A percentile compares a stretch with the other conserved stretches of the same genome.
Evolutionary conservation across 2,888 invertebrate species (phyloP).

Genomic region (Dicyrtoma fusca): DNA sequence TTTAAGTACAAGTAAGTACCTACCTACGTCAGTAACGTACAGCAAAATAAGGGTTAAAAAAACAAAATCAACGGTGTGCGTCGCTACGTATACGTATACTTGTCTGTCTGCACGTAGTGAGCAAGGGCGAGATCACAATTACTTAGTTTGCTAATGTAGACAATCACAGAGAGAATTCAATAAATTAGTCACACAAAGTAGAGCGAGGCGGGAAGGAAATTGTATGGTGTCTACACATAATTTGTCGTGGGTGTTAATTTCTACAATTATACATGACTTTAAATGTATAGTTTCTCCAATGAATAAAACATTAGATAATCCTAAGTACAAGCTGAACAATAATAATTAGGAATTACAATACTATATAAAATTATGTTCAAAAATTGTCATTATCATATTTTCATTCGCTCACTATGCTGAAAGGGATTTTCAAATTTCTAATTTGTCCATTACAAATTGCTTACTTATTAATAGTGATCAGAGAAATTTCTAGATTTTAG

Average conservation of each 20-base stretch:
- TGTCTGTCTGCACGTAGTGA: not conserved
- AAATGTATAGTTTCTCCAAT: constrained; percentile 5
- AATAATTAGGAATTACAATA: not conserved
- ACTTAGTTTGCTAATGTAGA: not conserved
- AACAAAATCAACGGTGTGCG: constrained; percentile 17
- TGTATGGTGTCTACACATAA: not conserved
- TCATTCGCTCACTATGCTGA: no score
- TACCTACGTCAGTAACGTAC: not conserved
- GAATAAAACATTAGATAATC: constrained; percentile 11
- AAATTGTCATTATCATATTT: no score
- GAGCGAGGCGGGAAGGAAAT: constrained; percentile 10
- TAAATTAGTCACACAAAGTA: constrained; percentile 19
- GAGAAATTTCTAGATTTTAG: no score
- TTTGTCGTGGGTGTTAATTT: constrained; percentile 16
- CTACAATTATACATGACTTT: constrained; percentile 10
- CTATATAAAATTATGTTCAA: no score
- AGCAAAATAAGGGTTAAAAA: not conserved
- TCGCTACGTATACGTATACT: no score
- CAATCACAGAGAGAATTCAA: constrained; percentile 3
- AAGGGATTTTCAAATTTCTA: no score
- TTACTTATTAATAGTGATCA: no score
- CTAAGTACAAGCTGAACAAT: not conserved
- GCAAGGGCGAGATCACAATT: constrained; percentile 12
- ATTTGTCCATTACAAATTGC: no score
- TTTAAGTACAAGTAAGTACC: no score